Evolutionary conservation across 2,113 vertebrate species (phyloP).

Genomic region (Rhadina sibilatrix): DNA sequence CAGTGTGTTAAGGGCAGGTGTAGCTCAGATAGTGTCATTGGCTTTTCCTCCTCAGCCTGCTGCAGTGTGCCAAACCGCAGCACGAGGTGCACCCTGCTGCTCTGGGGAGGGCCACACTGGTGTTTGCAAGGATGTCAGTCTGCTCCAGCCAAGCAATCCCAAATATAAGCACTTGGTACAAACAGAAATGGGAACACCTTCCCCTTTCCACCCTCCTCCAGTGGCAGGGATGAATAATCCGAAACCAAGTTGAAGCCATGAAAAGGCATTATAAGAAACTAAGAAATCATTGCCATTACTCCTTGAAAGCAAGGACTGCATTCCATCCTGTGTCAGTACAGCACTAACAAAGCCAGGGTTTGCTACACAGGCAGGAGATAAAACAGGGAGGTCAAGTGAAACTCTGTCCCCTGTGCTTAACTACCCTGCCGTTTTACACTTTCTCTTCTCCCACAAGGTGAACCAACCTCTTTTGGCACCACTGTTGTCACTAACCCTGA

Average conservation of each 20-base stretch:
- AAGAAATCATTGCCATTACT: background rate
- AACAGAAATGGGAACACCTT: background rate
- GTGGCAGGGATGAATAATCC: background rate
- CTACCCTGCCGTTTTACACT: background rate
- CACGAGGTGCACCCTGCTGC: accelerated
- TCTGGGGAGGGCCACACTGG: accelerated
- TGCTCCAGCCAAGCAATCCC: background rate
- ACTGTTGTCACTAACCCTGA: background rate
- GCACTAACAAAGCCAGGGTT: background rate
- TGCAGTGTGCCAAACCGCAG: background rate
- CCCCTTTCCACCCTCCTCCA: background rate
- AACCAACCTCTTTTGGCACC: background rate
- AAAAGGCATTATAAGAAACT: background rate
- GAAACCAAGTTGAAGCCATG: accelerated
- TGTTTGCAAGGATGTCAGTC: background rate
- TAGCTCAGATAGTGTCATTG: background rate
- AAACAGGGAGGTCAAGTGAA: background rate
- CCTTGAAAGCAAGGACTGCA: background rate
- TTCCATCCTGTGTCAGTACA: background rate
- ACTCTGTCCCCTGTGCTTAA: background rate
- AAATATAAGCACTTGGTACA: background rate
- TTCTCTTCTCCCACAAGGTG: background rate
- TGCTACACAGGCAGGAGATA: background rate
- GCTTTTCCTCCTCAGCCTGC: background rate
- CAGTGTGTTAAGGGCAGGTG: background rate